Conservation (phyloP, 2,113 vertebrate species). For the Scophthalmus maximus region DNA sequence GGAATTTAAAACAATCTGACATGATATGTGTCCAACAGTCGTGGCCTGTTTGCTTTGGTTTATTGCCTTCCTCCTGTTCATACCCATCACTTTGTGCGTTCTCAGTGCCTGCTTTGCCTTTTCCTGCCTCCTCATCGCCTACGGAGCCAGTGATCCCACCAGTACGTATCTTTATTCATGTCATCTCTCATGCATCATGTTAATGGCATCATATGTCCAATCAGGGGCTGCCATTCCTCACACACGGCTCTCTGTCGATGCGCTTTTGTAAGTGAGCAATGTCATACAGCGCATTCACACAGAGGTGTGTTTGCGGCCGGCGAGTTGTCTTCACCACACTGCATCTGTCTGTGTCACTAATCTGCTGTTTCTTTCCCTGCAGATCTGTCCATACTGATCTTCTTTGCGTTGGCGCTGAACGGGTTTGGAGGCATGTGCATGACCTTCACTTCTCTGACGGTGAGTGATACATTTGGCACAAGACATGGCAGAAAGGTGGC, state of each 20-base stretch:
- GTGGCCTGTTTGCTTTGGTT: background rate
- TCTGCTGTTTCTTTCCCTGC: constrained; percentile 29
- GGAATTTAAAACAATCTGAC: background rate
- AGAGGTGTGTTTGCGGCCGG: too few species aligned
- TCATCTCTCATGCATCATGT: constrained; percentile 5
- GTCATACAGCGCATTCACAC: background rate
- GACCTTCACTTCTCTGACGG: constrained; percentile 98
- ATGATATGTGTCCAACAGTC: too few species aligned
- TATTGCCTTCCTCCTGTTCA: background rate
- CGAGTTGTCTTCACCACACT: too few species aligned
- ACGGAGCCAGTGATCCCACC: constrained; percentile 91
- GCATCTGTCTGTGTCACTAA: background rate
- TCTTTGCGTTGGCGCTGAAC: constrained; percentile 93
- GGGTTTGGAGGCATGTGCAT: constrained; percentile 99
- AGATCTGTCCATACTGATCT: constrained; percentile 97
- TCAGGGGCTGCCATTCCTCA: background rate
- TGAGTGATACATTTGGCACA: too few species aligned
- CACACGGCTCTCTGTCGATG: background rate
- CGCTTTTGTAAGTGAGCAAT: background rate
- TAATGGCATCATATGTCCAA: background rate
- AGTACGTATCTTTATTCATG: constrained; percentile 82
- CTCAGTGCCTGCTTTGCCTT: constrained; percentile 92
- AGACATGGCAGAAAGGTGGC: too few species aligned
- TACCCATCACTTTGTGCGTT: constrained; percentile 31
- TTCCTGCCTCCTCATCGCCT: constrained; percentile 95